Conservation (phyloP, 1,140 invertebrate genomes). For the Drosophila biarmipes region DNA sequence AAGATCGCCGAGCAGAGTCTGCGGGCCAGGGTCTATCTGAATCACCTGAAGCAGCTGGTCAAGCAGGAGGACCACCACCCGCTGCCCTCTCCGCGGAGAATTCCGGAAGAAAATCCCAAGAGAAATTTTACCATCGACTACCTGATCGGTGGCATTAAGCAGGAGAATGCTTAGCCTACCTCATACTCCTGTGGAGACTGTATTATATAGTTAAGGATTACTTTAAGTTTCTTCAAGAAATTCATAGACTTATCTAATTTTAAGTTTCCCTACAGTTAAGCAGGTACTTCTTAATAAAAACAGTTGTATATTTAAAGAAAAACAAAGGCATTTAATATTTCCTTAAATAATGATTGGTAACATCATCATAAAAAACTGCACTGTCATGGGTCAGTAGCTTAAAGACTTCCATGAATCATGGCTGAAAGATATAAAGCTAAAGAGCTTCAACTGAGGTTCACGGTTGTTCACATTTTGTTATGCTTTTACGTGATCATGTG, state of each 20-base stretch:
- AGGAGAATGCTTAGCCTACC: conserved; percentile 23
- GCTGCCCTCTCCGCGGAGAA: neutral
- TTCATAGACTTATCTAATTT: neutral
- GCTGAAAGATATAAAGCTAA: neutral
- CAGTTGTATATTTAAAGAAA: neutral
- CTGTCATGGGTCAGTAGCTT: neutral
- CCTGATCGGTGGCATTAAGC: conserved; percentile 48
- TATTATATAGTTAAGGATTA: conserved; percentile 10
- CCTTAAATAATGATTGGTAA: neutral
- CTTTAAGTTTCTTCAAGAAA: conserved; percentile 35
- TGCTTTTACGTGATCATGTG: neutral
- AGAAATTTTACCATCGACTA: conserved; percentile 67
- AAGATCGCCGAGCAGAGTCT: conserved; percentile 65
- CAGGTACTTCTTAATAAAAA: conserved; percentile 3
- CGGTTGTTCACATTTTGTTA: neutral
- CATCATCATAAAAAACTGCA: neutral
- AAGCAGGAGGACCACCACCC: conserved; percentile 19
- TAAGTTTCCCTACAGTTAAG: neutral
- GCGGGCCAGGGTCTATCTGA: conserved; percentile 65
- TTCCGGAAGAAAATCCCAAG: conserved; percentile 21
- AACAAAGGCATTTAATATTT: neutral
- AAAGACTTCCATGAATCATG: neutral
- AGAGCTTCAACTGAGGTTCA: neutral
- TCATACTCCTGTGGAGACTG: neutral
- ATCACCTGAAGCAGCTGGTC: conserved; percentile 51